Base-by-base conservation (phyloP, 2,888 invertebrate genomes). In the Endotricha flammealis region DNA sequence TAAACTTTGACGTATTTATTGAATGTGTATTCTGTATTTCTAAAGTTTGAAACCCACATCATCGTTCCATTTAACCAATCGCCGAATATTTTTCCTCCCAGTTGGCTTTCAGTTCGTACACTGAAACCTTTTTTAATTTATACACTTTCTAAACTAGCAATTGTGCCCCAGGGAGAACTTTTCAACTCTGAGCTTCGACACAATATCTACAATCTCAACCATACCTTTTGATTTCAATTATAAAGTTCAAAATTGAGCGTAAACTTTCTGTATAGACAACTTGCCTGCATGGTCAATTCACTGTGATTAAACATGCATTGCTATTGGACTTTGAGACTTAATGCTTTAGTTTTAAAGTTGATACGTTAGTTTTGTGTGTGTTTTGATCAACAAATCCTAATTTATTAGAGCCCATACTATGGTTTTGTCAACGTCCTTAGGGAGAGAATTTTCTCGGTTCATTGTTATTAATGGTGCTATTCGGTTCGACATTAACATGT, bases 371-470 rank as follows among this genome's bases (percentile, higher is more conserved):
- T 9, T 1, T 9, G 10, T 14, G n/a, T 35, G 20, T 29, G 34
- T 35, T 35, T 42, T 39, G 39, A 42, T 42, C 33, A 34, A 39
- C 39, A 42, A 36, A 39, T 36, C 39, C 29, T 36, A 33, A 42
- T 42, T 42, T 42, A 42, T 42, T 36, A 34, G 33, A 13, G 24
- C 23, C 13, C 16, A 14, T 20, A 32, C 32, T 28, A 36, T 36
- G 17, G 20, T 17, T 36, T 30, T 31, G 42, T 38, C 36, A 31
- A 29, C 20, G 34, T 17, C 39, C 36, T 29, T 14, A 4, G 42
- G 29, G 38, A 39, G 38, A 42, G 38, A 36, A 38, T 42, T 42
- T 42, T 42, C 38, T 28, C 41, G 36, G 38, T 37, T n/a, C 10
- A 22, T 36, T 30, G 32, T 42, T 35, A 42, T 42, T 38, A 42